Percentiles rank a stretch among this genome's conserved stretches.
These are phyloP conservation scores for Siniperca undulata DNA, from an alignment of 2,797 vertebrate genomes.

Conservation along the genomic window DNA sequence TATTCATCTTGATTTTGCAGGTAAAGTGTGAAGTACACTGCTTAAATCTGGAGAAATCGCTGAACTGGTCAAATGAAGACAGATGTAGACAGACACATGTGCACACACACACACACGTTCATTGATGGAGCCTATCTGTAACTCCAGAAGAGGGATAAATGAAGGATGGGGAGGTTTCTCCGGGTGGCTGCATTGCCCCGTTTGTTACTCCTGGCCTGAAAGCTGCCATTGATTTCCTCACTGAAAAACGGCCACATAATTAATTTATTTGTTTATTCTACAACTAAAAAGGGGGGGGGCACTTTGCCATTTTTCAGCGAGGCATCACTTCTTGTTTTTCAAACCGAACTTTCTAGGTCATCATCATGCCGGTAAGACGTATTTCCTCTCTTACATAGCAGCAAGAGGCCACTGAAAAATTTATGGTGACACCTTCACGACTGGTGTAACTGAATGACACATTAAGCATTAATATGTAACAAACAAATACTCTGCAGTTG, in stretches of 20 bases:
- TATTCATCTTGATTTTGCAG: conserved; percentile 51
- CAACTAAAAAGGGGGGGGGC: conserved; percentile 33
- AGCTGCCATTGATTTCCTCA: conserved; percentile 76
- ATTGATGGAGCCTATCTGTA: conserved; percentile 58
- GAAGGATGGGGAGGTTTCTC: conserved; percentile 65
- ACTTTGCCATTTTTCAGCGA: conserved; percentile 62
- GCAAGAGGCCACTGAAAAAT: conserved; percentile 71
- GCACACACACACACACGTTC: conserved; percentile 14
- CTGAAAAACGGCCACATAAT: conserved; percentile 71
- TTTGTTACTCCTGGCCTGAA: conserved; percentile 74
- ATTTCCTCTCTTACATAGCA: conserved; percentile 54
- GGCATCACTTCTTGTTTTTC: conserved; percentile 56
- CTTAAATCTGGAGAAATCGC: conserved; percentile 49
- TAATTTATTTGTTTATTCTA: conserved; percentile 81
- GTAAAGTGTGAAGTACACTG: conserved; percentile 54
- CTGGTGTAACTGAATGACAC: conserved; percentile 70
- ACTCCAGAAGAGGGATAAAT: conserved; percentile 64
- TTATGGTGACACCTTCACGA: conserved; percentile 73
- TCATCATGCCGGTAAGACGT: conserved; percentile 45
- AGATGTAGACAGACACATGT: conserved; percentile 40
- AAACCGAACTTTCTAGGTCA: conserved; percentile 70
- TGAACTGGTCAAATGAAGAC: conserved; percentile 62
- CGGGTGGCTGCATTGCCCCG: conserved; percentile 65
- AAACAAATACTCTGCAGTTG: conserved; percentile 69
- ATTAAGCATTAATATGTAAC: conserved; percentile 76